Evolutionary conservation across 2,888 invertebrate genomes (phyloP), one percentile per base, ranked within the genome.

Genomic region (Drosophila planitibia): DNA sequence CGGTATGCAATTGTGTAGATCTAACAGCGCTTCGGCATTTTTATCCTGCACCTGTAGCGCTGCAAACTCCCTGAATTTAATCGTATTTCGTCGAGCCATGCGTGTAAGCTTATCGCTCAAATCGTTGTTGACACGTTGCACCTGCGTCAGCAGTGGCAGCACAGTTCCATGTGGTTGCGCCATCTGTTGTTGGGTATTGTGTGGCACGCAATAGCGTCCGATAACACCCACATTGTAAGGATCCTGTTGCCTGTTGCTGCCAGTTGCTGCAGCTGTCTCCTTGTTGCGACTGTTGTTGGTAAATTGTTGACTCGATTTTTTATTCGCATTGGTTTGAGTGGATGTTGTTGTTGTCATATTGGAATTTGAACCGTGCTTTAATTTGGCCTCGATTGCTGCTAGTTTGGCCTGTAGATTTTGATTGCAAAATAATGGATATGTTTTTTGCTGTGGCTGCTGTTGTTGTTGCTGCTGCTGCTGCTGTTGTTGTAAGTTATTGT

Each of bases 1-100:
- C 33, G 96, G 96, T 70, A 96, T 93, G 68, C 90, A 92, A 1
- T 81, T 79, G 68, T 91, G 91, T 53, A 93, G 79, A 30, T 93
- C 92, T 19, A 77, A 72, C 59, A 93, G 75, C 4, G 93, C 92
- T 76, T 93, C 93, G 22, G 78, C 63, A 51, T 88, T 88, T 60
- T 89, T 88, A 14, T 88, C 87, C 52, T 77, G 77, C 53, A 71
- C 41, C 19, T 90, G 78, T 28, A 89, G 19, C 0, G 75, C 32
- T 0, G 76, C 39, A 2, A 90, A 14, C 10, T 86, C 89, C 3
- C 55, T 12, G 4, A 77, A 70, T 5, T 86, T 90, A 1, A 76
- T 44, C 14, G 70, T 69, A 5, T 76, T 91, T 49, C 70, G 83
- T 25, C 80, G 76, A 0, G 78, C 39, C 9, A 78, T 37, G 10